These are phyloP conservation scores for Pseudomyrmex pallidus DNA, from an alignment of 1,140 invertebrate genomes.

Conservation along the genomic window DNA sequence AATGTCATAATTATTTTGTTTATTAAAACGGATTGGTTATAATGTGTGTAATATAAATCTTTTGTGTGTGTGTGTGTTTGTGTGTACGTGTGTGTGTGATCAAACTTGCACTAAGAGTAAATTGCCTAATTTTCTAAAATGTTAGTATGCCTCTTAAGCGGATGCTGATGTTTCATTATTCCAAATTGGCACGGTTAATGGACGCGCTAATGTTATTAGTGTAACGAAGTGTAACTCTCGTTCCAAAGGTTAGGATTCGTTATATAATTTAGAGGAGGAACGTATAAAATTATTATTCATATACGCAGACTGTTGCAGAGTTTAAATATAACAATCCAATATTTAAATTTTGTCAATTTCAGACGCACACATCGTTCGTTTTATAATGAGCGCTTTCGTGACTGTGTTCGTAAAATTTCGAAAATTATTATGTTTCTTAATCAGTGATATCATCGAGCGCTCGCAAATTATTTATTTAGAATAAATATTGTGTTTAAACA, in stretches of 20 bases:
- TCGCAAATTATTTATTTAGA: too few species aligned
- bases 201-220: constrained; percentile 14
- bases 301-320: not conserved
- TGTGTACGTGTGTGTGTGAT: too few species aligned
- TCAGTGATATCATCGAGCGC: too few species aligned
- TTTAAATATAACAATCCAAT: constrained; percentile 20
- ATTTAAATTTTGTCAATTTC: constrained; percentile 38
- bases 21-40: too few species aligned
- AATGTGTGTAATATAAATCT: too few species aligned
- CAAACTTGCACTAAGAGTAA: not conserved
- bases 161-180: constrained; percentile 23
- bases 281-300: constrained; percentile 6
- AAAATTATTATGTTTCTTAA: too few species aligned
- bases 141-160: constrained; percentile 1
- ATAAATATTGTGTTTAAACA: too few species aligned
- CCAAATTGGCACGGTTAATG: constrained; percentile 38
- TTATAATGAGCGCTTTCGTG: too few species aligned
- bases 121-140: constrained; percentile 29
- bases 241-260: constrained; percentile 3
- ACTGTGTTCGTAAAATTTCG: too few species aligned
- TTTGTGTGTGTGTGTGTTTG: too few species aligned
- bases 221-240: constrained; percentile 1
- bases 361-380: too few species aligned
- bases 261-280: not conserved
- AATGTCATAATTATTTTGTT: not conserved